Evolutionary conservation across 2,113 vertebrate species (phyloP).

Genomic region (Phalacrocorax carbo): DNA sequence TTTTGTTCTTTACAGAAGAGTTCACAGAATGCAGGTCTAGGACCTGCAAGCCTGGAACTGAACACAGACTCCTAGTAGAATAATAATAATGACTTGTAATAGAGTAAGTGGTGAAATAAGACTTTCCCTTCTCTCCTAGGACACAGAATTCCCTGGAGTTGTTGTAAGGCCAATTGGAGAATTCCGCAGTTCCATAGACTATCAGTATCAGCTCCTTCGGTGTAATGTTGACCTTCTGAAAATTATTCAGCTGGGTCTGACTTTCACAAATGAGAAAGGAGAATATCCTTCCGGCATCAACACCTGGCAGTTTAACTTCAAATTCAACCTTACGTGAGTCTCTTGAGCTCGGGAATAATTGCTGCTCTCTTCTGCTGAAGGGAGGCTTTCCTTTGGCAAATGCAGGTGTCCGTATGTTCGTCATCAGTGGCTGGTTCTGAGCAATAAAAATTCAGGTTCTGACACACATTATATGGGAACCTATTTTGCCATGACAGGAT

Average conservation of each 20-base stretch:
- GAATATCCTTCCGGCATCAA: slow-evolving; percentile 92
- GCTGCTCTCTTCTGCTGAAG: neutral
- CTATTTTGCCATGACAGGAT: neutral
- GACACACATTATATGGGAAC: neutral
- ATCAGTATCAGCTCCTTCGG: slow-evolving; percentile 95
- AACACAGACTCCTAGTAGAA: neutral
- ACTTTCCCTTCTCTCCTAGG: slow-evolving; percentile 69
- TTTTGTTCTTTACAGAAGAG: neutral
- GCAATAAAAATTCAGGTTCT: neutral
- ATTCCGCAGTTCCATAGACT: slow-evolving; percentile 96
- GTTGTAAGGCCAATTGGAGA: slow-evolving; percentile 96
- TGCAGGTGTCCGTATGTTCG: accelerated
- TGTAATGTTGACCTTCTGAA: slow-evolving; percentile 98
- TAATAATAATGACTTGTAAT: neutral
- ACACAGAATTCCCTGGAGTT: slow-evolving; percentile 97
- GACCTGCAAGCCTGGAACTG: neutral
- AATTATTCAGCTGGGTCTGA: slow-evolving; percentile 96
- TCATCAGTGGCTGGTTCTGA: neutral
- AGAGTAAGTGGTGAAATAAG: neutral
- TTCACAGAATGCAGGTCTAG: neutral
- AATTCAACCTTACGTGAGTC: slow-evolving; percentile 96
- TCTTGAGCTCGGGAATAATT: neutral
- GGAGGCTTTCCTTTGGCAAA: neutral
- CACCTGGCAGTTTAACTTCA: slow-evolving; percentile 99
- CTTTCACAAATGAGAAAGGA: slow-evolving; percentile 96